Evolutionary conservation across 2,888 invertebrate species (phyloP).

Genomic region (Acanthosepion lycidas): DNA sequence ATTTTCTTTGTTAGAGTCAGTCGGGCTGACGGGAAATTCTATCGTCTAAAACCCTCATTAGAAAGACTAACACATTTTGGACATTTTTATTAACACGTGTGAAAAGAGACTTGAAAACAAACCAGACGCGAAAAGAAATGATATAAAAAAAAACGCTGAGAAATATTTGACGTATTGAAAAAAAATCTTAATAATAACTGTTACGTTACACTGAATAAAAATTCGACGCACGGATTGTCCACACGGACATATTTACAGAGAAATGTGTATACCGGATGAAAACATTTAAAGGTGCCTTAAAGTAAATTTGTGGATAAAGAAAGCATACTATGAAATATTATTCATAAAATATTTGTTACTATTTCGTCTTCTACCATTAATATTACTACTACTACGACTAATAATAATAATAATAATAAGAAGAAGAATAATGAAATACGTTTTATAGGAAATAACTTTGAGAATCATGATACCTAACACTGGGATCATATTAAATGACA

Average conservation of each 20-base stretch:
- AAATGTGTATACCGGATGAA: neutral
- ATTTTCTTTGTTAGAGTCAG: constrained; percentile 33
- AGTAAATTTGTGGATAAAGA: too few relatives aligned
- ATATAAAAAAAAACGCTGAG: neutral
- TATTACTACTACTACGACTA: too few relatives aligned
- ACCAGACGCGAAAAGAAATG: neutral
- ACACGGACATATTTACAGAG: neutral
- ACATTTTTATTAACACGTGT: neutral
- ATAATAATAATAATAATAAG: too few relatives aligned
- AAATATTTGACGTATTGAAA: neutral
- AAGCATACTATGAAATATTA: too few relatives aligned
- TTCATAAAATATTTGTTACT: too few relatives aligned
- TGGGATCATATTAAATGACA: too few relatives aligned
- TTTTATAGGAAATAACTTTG: too few relatives aligned
- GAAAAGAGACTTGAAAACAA: constrained; percentile 16
- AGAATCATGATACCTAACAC: too few relatives aligned
- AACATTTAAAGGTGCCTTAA: neutral
- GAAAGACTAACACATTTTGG: constrained; percentile 33
- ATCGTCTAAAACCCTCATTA: constrained; percentile 2
- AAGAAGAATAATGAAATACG: too few relatives aligned
- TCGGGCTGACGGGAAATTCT: neutral
- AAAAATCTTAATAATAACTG: neutral
- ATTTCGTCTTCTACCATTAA: too few relatives aligned
- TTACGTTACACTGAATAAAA: neutral
- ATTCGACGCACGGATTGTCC: neutral